Evolutionary conservation across 2,113 vertebrate species (phyloP).

Genomic region (Coracopsis vasa): DNA sequence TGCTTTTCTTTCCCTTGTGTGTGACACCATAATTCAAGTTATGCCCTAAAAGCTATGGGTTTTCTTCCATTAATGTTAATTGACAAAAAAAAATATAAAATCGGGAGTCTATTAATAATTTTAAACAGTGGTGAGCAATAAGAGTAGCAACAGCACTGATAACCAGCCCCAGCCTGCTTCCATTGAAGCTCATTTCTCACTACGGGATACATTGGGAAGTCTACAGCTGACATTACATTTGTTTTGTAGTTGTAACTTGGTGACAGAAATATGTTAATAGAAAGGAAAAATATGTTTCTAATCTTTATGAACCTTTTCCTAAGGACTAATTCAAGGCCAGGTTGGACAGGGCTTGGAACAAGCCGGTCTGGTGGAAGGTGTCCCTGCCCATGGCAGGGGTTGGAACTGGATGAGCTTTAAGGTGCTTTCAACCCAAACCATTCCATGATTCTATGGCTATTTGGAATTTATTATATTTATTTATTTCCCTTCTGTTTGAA

Average conservation of each 20-base stretch:
- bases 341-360: background rate
- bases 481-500: background rate
- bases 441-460: background rate
- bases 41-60: background rate
- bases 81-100: background rate
- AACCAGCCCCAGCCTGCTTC: background rate
- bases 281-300: background rate
- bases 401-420: background rate
- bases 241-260: background rate
- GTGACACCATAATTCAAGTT: background rate
- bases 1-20: background rate
- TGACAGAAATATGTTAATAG: background rate
- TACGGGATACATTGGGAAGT: background rate
- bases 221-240: background rate
- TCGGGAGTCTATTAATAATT: background rate
- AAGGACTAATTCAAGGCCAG: background rate
- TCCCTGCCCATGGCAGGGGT: background rate
- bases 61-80: background rate
- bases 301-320: background rate
- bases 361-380: background rate
- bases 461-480: background rate
- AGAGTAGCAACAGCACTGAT: background rate
- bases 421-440: background rate
- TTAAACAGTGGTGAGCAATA: background rate
- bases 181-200: background rate